Percentiles rank a stretch among this genome's conserved stretches.
phyloP scores from a whole-genome alignment of 2,888 invertebrate genomes.

The Apamea monoglypha region DNA sequence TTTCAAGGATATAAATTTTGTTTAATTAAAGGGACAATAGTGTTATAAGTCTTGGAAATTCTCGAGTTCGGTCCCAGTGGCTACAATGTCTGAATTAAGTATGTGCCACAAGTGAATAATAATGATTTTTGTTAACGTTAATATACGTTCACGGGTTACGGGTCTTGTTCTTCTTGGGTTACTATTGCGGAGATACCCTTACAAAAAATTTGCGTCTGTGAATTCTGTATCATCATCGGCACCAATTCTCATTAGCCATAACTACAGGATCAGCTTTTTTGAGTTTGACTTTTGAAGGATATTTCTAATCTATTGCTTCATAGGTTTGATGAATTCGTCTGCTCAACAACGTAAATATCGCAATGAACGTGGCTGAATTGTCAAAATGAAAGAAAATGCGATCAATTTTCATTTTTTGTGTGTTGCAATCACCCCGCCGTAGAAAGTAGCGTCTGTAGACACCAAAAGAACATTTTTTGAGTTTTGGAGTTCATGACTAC shows the following conservation, averaged over 20 bases:
- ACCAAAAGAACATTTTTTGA: neutral
- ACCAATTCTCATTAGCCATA: neutral
- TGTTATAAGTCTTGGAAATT: constrained; percentile 6
- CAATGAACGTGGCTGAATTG: neutral
- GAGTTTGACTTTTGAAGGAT: neutral
- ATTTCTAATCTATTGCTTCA: neutral
- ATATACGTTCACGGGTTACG: too few relatives aligned
- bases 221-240: neutral
- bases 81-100: neutral
- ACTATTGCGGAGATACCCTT: neutral
- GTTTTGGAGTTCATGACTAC: neutral
- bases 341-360: neutral
- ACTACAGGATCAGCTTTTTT: neutral
- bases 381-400: neutral
- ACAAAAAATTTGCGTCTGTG: too few relatives aligned
- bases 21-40: constrained; percentile 18
- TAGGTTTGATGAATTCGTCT: neutral
- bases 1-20: constrained; percentile 16
- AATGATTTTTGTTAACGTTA: neutral
- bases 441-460: neutral
- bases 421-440: neutral
- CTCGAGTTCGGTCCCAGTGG: neutral
- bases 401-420: neutral
- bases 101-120: neutral
- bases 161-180: too few relatives aligned